Base-by-base conservation (phyloP, 2,888 invertebrate species). In the Drosophila sordidula region DNA sequence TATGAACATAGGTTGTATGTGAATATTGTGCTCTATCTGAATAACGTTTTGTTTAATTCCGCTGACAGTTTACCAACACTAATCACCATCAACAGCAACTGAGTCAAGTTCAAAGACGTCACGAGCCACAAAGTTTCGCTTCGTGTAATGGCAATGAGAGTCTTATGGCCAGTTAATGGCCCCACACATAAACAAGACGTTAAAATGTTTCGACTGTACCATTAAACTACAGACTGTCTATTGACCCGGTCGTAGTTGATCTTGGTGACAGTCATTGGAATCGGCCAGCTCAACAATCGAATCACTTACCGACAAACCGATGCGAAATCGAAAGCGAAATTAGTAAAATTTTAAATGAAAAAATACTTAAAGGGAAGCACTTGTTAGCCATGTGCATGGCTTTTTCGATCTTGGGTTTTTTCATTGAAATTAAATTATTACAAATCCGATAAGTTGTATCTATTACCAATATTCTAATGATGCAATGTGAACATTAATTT, bases 41-140 rank as follows among this genome's bases (percentile, higher is more conserved):
- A 22, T 22, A 22, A 22, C 22, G 22, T 4, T 22, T 4, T 22
- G 22, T 3, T 5, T 9, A 32, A 11, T 16, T 18, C 32, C 29
- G 6, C n/a, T 14, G 26, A 26, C 9, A 18, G n/a, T 25, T 41
- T 26, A 32, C 12, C 16, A 68, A 36, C 58, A 38, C 18, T 57
- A 42, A 42, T 41, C 32, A 34, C 1, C 36, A 16, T 39, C 36
- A 44, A 9, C 45, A 47, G 12, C 38, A 58, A 51, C 54, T 64
- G 56, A 83, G 81, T 84, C 86, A 84, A 84, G 83, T 84, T 84
- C 89, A 88, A 87, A 84, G 79, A 69, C 86, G 73, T 75, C 50
- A 67, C 89, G 70, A 87, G 88, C 64, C 85, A 75, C 88, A 80
- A 85, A 81, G 68, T 69, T 73, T 70, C n/a, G 69, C 61, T 80